Evolutionary conservation across 2,113 vertebrate genomes (phyloP).

Genomic region (Microtus ochrogaster): DNA sequence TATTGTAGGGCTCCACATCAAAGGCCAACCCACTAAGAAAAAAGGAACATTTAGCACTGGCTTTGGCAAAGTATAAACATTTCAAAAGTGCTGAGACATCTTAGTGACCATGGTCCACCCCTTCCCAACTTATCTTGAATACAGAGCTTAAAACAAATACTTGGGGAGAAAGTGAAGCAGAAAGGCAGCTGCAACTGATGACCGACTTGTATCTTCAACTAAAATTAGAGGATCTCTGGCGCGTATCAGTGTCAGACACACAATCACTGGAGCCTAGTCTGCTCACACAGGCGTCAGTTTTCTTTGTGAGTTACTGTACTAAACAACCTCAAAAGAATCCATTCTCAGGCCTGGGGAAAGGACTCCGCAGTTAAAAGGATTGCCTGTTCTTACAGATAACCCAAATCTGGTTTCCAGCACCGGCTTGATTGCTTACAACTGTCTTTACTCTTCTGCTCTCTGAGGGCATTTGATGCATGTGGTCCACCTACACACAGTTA

Average conservation of each 20-base stretch:
- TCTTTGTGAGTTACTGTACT: not conserved
- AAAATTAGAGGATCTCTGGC: not conserved
- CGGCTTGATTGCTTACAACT: not conserved
- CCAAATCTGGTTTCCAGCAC: not conserved
- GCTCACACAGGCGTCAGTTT: not conserved
- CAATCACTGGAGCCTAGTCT: not conserved
- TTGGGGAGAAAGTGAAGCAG: not conserved
- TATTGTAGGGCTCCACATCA: not conserved
- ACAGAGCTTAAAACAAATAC: conserved; percentile 1
- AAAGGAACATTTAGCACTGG: not conserved
- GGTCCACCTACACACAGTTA: not conserved
- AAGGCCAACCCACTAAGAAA: conserved; percentile 28
- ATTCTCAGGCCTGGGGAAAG: not conserved
- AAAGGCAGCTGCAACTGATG: not conserved
- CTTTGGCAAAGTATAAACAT: not conserved
- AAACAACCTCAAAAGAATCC: not conserved
- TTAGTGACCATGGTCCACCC: not conserved
- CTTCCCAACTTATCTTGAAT: conserved; percentile 20
- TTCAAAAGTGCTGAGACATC: conserved; percentile 10
- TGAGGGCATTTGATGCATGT: not conserved
- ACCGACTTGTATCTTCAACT: not conserved
- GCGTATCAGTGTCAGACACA: not conserved
- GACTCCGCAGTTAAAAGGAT: not conserved
- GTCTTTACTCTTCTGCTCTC: not conserved
- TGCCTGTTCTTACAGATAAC: not conserved